Percentiles rank a stretch among this genome's conserved stretches.
These are phyloP conservation scores for Xyliphius kryptos DNA, from an alignment of 2,113 vertebrate genomes.

Conservation along the genomic window DNA sequence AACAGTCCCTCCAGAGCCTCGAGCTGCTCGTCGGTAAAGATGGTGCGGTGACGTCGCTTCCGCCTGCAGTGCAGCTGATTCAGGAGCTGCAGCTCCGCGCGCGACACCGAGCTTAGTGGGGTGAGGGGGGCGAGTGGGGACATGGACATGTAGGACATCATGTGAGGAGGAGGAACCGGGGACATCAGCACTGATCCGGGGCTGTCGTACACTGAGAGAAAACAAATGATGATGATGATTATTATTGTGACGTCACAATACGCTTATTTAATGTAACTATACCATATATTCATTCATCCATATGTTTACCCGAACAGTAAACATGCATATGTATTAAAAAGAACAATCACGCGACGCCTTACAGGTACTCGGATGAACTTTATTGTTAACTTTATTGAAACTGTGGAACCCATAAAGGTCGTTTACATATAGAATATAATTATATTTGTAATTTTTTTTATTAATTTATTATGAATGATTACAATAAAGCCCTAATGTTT, in stretches of 20 bases:
- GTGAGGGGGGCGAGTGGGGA: constrained; percentile 21
- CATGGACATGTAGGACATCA: constrained; percentile 94
- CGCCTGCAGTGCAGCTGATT: constrained; percentile 94
- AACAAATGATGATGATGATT: not conserved
- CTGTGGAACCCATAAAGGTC: too few species aligned
- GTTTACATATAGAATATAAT: too few species aligned
- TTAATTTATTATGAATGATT: too few species aligned
- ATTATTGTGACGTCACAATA: not conserved
- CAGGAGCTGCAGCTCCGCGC: constrained; percentile 89
- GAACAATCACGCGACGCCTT: too few species aligned
- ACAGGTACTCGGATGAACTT: too few species aligned
- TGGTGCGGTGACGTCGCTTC: constrained; percentile 90
- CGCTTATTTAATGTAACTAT: too few species aligned
- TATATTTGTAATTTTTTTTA: too few species aligned
- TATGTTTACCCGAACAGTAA: too few species aligned
- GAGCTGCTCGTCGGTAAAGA: constrained; percentile 96
- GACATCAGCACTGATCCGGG: constrained; percentile 85
- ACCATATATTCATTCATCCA: too few species aligned
- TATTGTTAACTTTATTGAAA: too few species aligned
- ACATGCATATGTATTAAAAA: too few species aligned
- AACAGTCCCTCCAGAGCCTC: constrained; percentile 95
- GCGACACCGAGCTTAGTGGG: constrained; percentile 76
- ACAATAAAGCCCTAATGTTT: too few species aligned
- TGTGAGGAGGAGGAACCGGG: constrained; percentile 87
- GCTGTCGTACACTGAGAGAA: constrained; percentile 67